Conservation (phyloP, 2,113 vertebrate genomes). For the Chauna torquata region DNA sequence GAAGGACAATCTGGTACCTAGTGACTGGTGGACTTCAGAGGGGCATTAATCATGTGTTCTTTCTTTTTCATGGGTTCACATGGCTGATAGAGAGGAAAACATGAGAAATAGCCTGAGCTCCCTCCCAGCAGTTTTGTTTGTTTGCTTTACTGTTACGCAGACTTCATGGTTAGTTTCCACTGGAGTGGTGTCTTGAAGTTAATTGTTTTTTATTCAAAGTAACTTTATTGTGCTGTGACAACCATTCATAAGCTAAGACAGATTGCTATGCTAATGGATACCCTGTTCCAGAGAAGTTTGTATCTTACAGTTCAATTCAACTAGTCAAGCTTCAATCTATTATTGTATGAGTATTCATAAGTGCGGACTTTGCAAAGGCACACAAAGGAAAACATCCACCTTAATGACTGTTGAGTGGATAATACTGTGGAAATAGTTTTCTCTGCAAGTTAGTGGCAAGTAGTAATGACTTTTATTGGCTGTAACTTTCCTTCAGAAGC, state of each 20-base stretch:
- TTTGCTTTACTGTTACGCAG: background rate
- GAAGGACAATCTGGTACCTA: background rate
- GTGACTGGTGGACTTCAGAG: background rate
- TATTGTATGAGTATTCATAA: background rate
- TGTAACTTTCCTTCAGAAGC: background rate
- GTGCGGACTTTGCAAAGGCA: background rate
- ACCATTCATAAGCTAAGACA: background rate
- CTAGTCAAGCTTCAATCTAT: background rate
- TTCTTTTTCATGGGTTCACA: background rate
- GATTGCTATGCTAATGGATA: background rate
- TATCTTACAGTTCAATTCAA: background rate
- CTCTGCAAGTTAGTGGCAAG: background rate
- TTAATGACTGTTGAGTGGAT: background rate
- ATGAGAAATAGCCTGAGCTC: background rate
- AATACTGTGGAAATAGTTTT: background rate
- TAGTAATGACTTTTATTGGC: background rate
- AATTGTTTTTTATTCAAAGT: background rate
- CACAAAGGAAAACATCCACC: background rate
- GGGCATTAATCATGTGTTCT: background rate
- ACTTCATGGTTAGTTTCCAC: background rate
- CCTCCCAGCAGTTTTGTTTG: background rate
- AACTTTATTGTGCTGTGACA: background rate
- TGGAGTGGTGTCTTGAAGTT: background rate
- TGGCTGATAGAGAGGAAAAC: background rate
- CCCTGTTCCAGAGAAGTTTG: background rate